Evolutionary conservation across 2,888 invertebrate species (phyloP).

Genomic region (Autographa pulchrina): DNA sequence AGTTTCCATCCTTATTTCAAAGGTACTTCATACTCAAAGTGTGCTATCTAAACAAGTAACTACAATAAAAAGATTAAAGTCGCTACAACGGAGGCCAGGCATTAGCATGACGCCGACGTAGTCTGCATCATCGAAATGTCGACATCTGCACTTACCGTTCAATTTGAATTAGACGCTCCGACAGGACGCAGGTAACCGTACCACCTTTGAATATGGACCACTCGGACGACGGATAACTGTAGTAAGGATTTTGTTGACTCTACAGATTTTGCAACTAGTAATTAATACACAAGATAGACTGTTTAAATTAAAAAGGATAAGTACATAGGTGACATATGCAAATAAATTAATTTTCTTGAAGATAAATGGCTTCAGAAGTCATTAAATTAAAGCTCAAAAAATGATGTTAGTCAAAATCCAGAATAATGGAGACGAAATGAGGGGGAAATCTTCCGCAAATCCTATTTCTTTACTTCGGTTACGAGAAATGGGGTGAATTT

Average conservation of each 20-base stretch:
- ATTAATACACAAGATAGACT: neutral
- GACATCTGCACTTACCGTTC: conserved; percentile 57
- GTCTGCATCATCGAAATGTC: conserved; percentile 38
- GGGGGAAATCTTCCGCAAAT: conserved; percentile 65
- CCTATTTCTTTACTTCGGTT: conserved; percentile 68
- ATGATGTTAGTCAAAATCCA: conserved; percentile 63
- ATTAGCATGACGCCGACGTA: conserved; percentile 54
- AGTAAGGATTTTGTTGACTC: conserved; percentile 9
- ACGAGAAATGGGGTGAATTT: conserved; percentile 68
- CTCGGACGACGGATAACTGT: conserved; percentile 13
- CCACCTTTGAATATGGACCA: conserved; percentile 55
- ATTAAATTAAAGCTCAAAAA: conserved; percentile 59
- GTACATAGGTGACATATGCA: neutral
- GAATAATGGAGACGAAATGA: conserved; percentile 67
- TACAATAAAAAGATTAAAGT: conserved; percentile 54
- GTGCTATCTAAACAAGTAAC: conserved; percentile 7
- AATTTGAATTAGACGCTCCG: conserved; percentile 60
- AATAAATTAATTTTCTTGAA: conserved; percentile 11
- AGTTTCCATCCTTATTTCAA: too few species aligned
- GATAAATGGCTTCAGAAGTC: conserved; percentile 54
- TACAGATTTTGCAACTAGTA: conserved; percentile 6
- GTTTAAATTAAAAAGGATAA: neutral
- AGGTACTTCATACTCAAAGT: neutral
- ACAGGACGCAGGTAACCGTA: conserved; percentile 53
- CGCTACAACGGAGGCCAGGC: conserved; percentile 28